phyloP scores from a whole-genome alignment of 2,113 vertebrate genomes.

The Xiphias gladius region DNA sequence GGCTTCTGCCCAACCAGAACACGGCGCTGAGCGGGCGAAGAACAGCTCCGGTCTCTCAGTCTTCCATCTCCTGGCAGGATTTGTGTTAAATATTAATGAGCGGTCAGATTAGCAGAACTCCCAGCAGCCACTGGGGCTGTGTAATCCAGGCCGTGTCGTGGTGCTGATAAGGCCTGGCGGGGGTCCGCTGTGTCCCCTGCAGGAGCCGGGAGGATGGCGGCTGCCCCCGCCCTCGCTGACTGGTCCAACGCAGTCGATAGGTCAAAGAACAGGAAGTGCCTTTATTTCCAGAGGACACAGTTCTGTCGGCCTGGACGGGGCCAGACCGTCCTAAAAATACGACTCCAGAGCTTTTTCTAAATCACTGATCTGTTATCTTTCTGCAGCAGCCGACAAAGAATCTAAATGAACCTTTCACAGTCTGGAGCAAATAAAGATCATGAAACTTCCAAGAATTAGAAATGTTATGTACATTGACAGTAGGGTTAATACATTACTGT shows the following conservation, averaged over 20 bases:
- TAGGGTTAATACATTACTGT: too few relatives aligned
- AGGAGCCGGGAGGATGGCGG: neutral
- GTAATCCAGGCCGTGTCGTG: constrained; percentile 79
- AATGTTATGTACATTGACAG: too few relatives aligned
- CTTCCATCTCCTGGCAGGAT: constrained; percentile 63
- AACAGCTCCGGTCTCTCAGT: neutral
- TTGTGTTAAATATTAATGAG: constrained; percentile 81
- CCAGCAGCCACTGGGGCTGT: constrained; percentile 74
- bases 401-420: too few relatives aligned
- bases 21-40: neutral
- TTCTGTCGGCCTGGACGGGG: neutral
- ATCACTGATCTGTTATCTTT: too few relatives aligned
- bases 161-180: constrained; percentile 71
- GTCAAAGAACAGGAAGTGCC: constrained; percentile 11
- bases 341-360: too few relatives aligned
- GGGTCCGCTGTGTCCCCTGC: constrained; percentile 11
- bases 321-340: too few relatives aligned
- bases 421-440: too few relatives aligned
- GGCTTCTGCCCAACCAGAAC: constrained; percentile 34
- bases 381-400: too few relatives aligned
- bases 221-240: neutral
- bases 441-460: too few relatives aligned
- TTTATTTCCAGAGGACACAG: neutral
- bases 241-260: neutral
- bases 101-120: constrained; percentile 80